Percentiles rank a stretch among this genome's conserved stretches.
Conservation (phyloP, 92 coral and sea anemone genomes). For the Paragorgia papillata region DNA sequence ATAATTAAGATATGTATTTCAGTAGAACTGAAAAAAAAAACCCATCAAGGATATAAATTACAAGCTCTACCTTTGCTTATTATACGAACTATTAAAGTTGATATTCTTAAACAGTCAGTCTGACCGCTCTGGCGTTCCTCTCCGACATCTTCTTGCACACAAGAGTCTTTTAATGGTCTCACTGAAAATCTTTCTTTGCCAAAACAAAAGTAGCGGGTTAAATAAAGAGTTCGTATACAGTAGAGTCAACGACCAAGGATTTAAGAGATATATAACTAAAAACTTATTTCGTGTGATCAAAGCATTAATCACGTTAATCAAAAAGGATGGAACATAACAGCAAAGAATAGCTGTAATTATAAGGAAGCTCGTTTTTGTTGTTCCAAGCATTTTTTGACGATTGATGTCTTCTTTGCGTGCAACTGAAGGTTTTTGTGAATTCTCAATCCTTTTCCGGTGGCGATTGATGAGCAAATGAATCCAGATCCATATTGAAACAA, state of each 20-base stretch:
- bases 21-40: too few species aligned
- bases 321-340: not conserved
- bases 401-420: not conserved
- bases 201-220: conserved; percentile 5
- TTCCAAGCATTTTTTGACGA: not conserved
- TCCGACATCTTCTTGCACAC: too few species aligned
- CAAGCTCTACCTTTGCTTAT: too few species aligned
- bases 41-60: too few species aligned
- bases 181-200: conserved; percentile 8
- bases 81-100: too few species aligned
- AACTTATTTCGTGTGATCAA: too few species aligned
- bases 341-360: conserved; percentile 1
- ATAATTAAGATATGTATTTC: too few species aligned
- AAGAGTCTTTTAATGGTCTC: not conserved
- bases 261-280: not conserved
- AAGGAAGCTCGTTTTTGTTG: conserved; percentile 21
- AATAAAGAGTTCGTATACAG: conserved; percentile 5
- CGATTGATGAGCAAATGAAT: conserved; percentile 26
- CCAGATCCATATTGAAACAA: conserved; percentile 13
- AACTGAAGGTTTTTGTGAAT: not conserved
- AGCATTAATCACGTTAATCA: not conserved
- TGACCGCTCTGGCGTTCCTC: too few species aligned
- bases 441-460: not conserved
- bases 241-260: conserved; percentile 10
- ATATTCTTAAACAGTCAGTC: too few species aligned